Base-by-base conservation (phyloP, 2,888 invertebrate species). In the Caenorhabditis angaria region DNA sequence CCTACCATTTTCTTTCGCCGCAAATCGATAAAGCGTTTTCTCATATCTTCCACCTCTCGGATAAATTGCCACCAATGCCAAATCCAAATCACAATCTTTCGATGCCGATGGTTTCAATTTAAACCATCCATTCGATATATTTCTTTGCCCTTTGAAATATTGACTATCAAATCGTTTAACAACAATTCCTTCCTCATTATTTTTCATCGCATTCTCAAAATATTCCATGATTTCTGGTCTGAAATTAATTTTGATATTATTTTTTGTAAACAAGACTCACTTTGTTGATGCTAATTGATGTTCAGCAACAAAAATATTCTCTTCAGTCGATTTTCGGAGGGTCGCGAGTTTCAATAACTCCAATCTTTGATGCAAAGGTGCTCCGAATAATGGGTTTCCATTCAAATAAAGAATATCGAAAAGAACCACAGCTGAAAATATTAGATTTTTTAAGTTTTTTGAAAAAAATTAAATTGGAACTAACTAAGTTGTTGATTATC, bases 51-150 rank as follows among this genome's bases (percentile, higher is more conserved):
- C 78, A 10, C 61, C 55, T 27, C 64, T 20, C 2, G 70, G 65
- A 12, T 74, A 65, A 12, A 83, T 70, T 1, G 80, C 83, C 0
- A 85, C 83, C 18, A 85, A 71, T 0, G 84, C 86, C 51, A 86
- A 60, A 58, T 86, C 86, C 29, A 85, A 67, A 20, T 80, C 81
- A 29, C 74, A 73, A 25, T 78, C 77, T 10, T 70, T 63, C 0
- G 82, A 81, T 51, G 85, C 83, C 27, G 82, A 84, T 0, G 86
- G 86, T 67, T 86, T 86, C 48, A 86, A 61, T 59, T 86, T 86
- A 74, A 83, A 86, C 84, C 85, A 77, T 5, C 79, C 79, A 50
- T 80, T 80, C 0, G 70, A 20, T 4, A 71, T 67, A 18, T 65
- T 67, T 63, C 78, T 70, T 29, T 76, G 66, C 12, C 77, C 80